A percentile compares a stretch with the other conserved stretches of the same genome.
phyloP scores from a whole-genome alignment of 2,797 vertebrate genomes.

The Centroberyx gerrardi region DNA sequence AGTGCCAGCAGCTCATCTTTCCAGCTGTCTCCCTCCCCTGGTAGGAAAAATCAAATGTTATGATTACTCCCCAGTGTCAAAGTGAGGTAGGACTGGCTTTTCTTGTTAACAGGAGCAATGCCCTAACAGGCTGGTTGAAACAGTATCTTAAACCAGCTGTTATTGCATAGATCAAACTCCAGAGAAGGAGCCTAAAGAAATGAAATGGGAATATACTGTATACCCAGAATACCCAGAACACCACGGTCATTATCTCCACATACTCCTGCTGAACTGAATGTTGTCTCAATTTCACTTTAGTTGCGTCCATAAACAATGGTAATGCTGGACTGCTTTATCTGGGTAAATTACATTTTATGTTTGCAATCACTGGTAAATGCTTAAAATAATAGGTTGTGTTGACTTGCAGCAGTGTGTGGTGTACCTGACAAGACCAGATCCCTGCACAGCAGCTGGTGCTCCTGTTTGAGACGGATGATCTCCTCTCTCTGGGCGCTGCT shows the following conservation, averaged over 20 bases:
- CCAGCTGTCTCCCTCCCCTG: conserved; percentile 89
- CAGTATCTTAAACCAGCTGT: background rate
- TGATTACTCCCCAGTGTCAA: background rate
- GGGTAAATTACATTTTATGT: background rate
- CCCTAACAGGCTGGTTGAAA: too few species aligned
- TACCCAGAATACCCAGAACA: too few species aligned
- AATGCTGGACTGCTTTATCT: background rate
- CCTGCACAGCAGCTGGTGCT: conserved; percentile 85
- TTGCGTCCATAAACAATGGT: background rate
- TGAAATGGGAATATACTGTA: too few species aligned
- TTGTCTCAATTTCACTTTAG: background rate
- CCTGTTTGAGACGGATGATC: conserved; percentile 89
- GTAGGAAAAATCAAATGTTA: conserved; percentile 20
- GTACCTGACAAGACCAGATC: conserved; percentile 86
- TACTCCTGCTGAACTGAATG: too few species aligned
- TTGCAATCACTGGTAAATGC: background rate
- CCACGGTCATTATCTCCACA: too few species aligned
- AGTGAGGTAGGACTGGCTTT: too few species aligned
- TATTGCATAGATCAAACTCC: background rate
- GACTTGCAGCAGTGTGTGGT: background rate
- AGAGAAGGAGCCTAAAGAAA: background rate
- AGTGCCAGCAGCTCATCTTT: conserved; percentile 90
- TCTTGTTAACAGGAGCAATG: too few species aligned
- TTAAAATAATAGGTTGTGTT: too few species aligned
- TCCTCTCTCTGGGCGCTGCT: conserved; percentile 90